A percentile compares a stretch with the other conserved stretches of the same genome.
These are phyloP conservation scores for Sebastes matsubarae DNA, from an alignment of 2,797 vertebrate species.

Conservation along the genomic window DNA sequence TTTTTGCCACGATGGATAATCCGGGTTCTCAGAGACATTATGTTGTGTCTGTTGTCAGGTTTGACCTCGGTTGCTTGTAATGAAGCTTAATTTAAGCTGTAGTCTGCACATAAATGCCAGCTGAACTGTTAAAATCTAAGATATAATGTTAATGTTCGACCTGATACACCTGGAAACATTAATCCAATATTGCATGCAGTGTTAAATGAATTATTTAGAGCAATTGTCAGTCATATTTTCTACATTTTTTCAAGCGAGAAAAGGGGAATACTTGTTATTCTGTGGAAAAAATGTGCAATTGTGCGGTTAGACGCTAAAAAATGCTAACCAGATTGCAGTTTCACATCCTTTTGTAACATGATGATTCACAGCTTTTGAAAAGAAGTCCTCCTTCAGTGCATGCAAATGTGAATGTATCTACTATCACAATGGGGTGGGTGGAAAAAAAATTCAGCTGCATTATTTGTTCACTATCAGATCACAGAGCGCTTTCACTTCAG, in stretches of 20 bases:
- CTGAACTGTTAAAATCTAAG: background rate
- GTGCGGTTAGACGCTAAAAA: conserved; percentile 57
- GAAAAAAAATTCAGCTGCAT: conserved; percentile 35
- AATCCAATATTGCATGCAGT: background rate
- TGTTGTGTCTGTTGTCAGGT: background rate
- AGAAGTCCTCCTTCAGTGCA: conserved; percentile 12
- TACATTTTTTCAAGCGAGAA: background rate
- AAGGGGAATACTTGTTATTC: conserved; percentile 20
- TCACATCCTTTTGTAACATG: conserved; percentile 59
- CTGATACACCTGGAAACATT: background rate
- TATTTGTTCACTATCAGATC: conserved; percentile 32
- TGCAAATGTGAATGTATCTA: conserved; percentile 32
- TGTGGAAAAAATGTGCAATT: conserved; percentile 58
- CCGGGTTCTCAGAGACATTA: background rate
- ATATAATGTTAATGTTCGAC: background rate
- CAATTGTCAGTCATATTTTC: background rate
- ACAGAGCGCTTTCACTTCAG: conserved; percentile 22
- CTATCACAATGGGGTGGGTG: conserved; percentile 31
- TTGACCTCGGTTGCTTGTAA: background rate
- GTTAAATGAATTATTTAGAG: too few species aligned
- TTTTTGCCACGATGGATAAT: background rate
- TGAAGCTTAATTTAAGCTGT: background rate
- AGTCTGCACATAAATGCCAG: background rate
- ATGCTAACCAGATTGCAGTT: conserved; percentile 67
- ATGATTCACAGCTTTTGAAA: conserved; percentile 60